Evolutionary conservation across 2,113 vertebrate genomes (phyloP), one percentile per base, ranked within the genome.

Genomic region (Conger conger): DNA sequence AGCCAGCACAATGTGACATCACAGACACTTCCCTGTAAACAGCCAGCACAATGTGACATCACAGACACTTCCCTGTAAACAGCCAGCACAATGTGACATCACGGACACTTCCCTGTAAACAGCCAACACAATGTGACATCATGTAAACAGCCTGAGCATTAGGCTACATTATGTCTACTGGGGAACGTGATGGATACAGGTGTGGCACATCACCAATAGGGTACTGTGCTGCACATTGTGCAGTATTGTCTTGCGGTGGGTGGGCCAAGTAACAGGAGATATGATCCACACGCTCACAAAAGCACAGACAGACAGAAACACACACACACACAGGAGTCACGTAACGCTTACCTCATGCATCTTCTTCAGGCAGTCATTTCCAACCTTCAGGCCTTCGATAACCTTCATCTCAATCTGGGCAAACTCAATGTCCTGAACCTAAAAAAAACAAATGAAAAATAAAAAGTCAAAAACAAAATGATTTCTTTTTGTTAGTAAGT

Each of bases 341-440:
- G 27, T 7, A 27, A 63, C 17, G 8, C 85, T 0, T 23, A 99
- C 98, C 97, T 99, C 97, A 16, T 99, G 98, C 98, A 99, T 99
- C 90, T 97, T 99, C 90, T 97, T 97, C 89, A 99, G 95, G 90
- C 98, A 99, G 0, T 98, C 96, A 0, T 99, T 99, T 87, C 98
- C 98, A 0, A 97, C 89, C 90, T 97, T 97, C 87, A 99, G 85
- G 0, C 98, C 98, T 54, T 99, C 97, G 0, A 99, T 92, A 82
- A 99, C 98, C 88, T 99, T 99, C 93, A 94, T 94, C 83, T 99
- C 98, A 0, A 99, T 98, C 94, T 99, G 98, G 3, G 96, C 93
- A 88, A 99, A 99, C 87, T 99, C 98, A 35, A 99, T 95, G 86
- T 97, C 97, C 90, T 99, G 97, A 23, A 99, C 98, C 98, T 99